Evolutionary conservation across 2,888 invertebrate genomes (phyloP).

Genomic region (Ellobium chinense): DNA sequence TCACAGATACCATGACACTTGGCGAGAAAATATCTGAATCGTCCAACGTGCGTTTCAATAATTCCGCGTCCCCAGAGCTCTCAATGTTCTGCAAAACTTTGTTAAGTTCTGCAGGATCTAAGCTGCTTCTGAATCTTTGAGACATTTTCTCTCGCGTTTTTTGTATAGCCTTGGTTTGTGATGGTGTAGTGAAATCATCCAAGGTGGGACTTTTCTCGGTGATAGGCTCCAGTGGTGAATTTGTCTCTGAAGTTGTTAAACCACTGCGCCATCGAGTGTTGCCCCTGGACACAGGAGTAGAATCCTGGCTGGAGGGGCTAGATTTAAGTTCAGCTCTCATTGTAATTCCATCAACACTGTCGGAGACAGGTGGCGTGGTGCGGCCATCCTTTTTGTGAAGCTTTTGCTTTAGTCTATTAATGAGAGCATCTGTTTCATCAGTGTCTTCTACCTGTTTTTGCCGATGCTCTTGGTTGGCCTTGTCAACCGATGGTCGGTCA

Average conservation of each 20-base stretch:
- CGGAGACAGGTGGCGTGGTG: constrained; percentile 26
- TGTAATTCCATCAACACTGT: constrained; percentile 2
- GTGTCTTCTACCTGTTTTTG: constrained; percentile 40
- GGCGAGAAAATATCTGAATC: constrained; percentile 33
- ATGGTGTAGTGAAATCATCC: constrained; percentile 10
- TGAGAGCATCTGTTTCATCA: constrained; percentile 49
- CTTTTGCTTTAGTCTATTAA: constrained; percentile 51
- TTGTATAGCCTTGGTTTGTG: constrained; percentile 40
- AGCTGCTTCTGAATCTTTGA: constrained; percentile 52
- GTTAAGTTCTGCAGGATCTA: constrained; percentile 61
- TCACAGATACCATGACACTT: constrained; percentile 60
- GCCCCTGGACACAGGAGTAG: not conserved
- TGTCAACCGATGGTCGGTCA: constrained; percentile 47
- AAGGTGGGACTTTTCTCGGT: constrained; percentile 57
- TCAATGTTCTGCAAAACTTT: constrained; percentile 48
- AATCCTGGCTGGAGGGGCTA: not conserved
- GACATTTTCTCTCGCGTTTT: constrained; percentile 47
- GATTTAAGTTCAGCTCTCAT: not conserved
- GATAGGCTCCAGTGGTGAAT: constrained; percentile 61
- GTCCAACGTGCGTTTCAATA: constrained; percentile 25
- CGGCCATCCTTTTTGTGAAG: constrained; percentile 44
- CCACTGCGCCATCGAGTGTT: constrained; percentile 59
- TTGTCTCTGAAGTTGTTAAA: constrained; percentile 50
- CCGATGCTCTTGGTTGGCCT: constrained; percentile 18
- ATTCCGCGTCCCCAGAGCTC: not conserved